Evolutionary conservation across 2,797 vertebrate genomes (phyloP).

Genomic region (Protosalanx chinensis): DNA sequence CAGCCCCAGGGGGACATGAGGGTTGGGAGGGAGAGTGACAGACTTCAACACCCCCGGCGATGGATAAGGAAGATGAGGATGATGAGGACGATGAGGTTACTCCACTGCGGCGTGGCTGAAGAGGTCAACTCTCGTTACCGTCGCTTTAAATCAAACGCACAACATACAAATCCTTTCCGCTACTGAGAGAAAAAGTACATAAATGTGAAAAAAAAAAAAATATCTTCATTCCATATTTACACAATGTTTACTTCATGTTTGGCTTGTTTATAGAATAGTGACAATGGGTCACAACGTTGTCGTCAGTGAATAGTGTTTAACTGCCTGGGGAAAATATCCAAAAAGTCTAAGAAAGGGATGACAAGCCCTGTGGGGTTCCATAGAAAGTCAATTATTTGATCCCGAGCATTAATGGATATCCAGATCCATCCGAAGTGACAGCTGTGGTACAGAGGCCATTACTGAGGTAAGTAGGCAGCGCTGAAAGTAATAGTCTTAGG

Average conservation of each 20-base stretch:
- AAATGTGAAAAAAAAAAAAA: slow-evolving; percentile 39
- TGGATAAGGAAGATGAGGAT: no score
- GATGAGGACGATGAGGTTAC: background rate
- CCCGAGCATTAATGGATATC: background rate
- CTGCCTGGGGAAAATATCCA: background rate
- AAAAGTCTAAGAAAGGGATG: background rate
- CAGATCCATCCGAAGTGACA: background rate
- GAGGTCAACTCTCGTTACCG: slow-evolving; percentile 47
- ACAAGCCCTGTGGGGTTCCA: background rate
- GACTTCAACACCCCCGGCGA: background rate
- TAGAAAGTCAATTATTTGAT: background rate
- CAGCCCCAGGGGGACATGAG: background rate
- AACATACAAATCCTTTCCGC: background rate
- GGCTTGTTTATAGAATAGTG: slow-evolving; percentile 28
- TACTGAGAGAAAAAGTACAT: slow-evolving; percentile 20
- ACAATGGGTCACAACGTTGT: slow-evolving; percentile 8
- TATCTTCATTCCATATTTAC: slow-evolving; percentile 53
- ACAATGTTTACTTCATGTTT: slow-evolving; percentile 52
- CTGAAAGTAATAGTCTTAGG: background rate
- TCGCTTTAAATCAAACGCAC: slow-evolving; percentile 12
- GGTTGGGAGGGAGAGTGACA: background rate
- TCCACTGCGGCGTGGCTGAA: slow-evolving; percentile 4
- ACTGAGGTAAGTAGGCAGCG: background rate
- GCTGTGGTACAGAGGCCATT: background rate
- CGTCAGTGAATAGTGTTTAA: background rate